phyloP scores from a whole-genome alignment of 2,113 vertebrate species.

The Gallinago media region DNA sequence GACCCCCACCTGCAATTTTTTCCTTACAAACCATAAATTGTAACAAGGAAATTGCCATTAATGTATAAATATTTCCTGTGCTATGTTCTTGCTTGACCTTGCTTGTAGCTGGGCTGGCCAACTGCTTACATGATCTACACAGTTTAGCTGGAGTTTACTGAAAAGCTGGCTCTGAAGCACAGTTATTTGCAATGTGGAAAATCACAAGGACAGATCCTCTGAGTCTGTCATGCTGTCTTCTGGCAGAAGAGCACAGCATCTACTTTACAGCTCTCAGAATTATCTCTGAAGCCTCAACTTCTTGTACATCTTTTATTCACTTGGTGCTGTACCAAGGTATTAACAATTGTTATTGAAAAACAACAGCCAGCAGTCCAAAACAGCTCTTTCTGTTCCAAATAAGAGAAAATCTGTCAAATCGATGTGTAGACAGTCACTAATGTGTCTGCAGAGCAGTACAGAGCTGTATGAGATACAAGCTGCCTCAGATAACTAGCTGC shows the following conservation, averaged over 20 bases:
- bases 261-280: background rate
- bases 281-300: background rate
- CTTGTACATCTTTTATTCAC: background rate
- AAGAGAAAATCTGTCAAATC: background rate
- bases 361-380: background rate
- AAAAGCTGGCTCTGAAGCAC: constrained; percentile 12
- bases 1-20: background rate
- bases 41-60: background rate
- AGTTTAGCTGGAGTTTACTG: background rate
- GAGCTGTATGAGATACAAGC: background rate
- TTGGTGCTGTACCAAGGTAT: background rate
- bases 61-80: background rate
- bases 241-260: background rate
- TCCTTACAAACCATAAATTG: background rate
- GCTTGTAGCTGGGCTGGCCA: background rate
- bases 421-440: background rate
- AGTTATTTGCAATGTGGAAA: background rate
- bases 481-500: background rate
- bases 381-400: background rate
- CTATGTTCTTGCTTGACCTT: constrained; percentile 13
- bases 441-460: background rate
- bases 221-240: background rate
- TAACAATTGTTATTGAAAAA: background rate
- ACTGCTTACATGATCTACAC: background rate
- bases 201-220: background rate